Evolutionary conservation across 2,113 vertebrate species (phyloP).

Genomic region (Clarias batrachus): DNA sequence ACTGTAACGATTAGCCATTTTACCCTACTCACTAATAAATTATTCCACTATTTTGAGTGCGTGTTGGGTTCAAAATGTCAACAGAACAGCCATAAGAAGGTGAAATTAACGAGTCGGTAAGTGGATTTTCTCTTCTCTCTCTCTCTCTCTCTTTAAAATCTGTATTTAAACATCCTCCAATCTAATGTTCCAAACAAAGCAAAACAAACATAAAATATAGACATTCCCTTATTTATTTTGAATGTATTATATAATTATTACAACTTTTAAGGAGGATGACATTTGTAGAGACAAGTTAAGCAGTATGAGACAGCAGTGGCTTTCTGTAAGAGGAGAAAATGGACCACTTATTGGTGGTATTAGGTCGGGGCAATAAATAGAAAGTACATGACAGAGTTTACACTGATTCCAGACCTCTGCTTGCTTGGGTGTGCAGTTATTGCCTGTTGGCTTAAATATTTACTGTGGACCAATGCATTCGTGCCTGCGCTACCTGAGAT

Average conservation of each 20-base stretch:
- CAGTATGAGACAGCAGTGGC: constrained; percentile 47
- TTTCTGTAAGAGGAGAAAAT: constrained; percentile 50
- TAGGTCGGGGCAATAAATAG: constrained; percentile 61
- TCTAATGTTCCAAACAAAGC: constrained; percentile 48
- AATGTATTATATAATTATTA: constrained; percentile 41
- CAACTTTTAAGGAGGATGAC: constrained; percentile 53
- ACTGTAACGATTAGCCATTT: constrained; percentile 14
- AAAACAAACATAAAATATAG: not conserved
- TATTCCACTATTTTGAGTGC: not conserved
- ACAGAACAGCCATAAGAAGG: not conserved
- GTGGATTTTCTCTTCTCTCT: not conserved
- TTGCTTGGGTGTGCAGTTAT: constrained; percentile 61
- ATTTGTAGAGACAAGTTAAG: constrained; percentile 57
- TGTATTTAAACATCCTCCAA: not conserved
- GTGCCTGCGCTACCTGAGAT: constrained; percentile 62
- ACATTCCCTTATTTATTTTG: constrained; percentile 48
- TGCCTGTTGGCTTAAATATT: constrained; percentile 74
- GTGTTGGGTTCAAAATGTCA: not conserved
- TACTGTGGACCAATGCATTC: constrained; percentile 63
- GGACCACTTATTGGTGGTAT: constrained; percentile 56
- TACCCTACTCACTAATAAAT: not conserved
- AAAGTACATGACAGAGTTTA: constrained; percentile 62
- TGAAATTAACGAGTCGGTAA: not conserved
- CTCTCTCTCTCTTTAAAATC: not conserved
- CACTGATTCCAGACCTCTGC: constrained; percentile 61